Evolutionary conservation across 2,888 invertebrate genomes (phyloP), one percentile per base, ranked within the genome.

Genomic region (Chymomyza fuscimana): DNA sequence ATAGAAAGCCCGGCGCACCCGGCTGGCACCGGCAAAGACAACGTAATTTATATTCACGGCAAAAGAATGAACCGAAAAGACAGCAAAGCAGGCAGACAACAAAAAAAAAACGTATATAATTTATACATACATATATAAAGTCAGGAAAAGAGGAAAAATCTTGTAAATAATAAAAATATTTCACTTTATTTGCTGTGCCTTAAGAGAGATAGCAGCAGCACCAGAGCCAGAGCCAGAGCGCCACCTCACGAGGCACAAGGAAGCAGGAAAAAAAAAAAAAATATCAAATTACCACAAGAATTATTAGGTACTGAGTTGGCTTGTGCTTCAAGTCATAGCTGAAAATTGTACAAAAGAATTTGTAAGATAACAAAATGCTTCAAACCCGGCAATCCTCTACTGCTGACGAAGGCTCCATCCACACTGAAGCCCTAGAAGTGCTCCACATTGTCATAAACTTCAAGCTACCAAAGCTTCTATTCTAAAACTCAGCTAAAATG

Each of bases 111-210:
- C 32, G n/a, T 29, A 52, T 46, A 12, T 46, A 46, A 10, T 36
- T 16, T 19, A 52, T 5, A 36, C 5, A 9, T 7, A 10, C 58
- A 51, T n/a, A 65, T 51, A 65, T 50, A 62, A 46, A 46, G 12
- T 4, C 10, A 46, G 40, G 40, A 46, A 46, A 46, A 46, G 25
- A 59, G 78, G 70, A 72, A 70, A 74, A 68, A 58, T 71, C 74
- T 70, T 78, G 78, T 78, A 78, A 78, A 80, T 76, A 80, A 80
- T 81, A 78, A 58, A 80, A 81, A 79, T 80, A 79, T 80, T 80
- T 79, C 73, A 79, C 74, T 80, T 80, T 80, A 80, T 79, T 80
- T 78, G 72, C 79, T 60, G 58, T 62, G 78, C 78, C 81, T 70
- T 66, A 67, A 76, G 73, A 76, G 71, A 81, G 74, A 76, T 52